Conservation (phyloP, 2,888 invertebrate genomes). For the Diaperis boleti region DNA sequence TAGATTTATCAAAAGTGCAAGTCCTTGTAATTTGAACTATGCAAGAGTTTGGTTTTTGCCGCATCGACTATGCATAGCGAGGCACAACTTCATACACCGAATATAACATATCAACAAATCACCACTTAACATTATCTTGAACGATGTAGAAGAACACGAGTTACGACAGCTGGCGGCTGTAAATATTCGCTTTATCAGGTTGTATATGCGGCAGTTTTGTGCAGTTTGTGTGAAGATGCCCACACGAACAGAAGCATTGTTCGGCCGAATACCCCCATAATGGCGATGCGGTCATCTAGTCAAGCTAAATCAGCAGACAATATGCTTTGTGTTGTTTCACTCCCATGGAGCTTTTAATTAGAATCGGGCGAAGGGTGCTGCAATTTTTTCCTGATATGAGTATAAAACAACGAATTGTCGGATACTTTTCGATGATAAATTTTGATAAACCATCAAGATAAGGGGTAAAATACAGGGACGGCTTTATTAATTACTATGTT, state of each 20-base stretch:
- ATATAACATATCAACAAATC: constrained; percentile 48
- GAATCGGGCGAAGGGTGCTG: constrained; percentile 4
- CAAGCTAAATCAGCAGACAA: constrained; percentile 40
- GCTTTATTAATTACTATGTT: too few species aligned
- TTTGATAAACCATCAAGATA: too few species aligned
- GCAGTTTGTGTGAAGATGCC: constrained; percentile 37
- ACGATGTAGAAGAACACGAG: constrained; percentile 43
- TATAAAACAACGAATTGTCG: constrained; percentile 8
- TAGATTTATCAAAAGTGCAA: constrained; percentile 25
- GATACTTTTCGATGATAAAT: too few species aligned
- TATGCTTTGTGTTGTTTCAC: constrained; percentile 39
- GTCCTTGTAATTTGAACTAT: constrained; percentile 34
- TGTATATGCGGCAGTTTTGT: constrained; percentile 34
- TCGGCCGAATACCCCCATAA: constrained; percentile 37
- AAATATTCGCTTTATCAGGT: constrained; percentile 39
- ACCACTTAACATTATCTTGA: constrained; percentile 47
- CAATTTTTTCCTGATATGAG: neutral
- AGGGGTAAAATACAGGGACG: too few species aligned
- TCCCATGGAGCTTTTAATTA: constrained; percentile 37
- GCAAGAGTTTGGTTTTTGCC: constrained; percentile 35
- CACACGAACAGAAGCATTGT: constrained; percentile 37
- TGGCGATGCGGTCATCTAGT: constrained; percentile 42
- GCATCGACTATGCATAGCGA: constrained; percentile 42
- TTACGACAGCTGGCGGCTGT: constrained; percentile 36
- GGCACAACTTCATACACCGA: constrained; percentile 39